Conservation (phyloP, 2,113 vertebrate genomes). For the Dipodomys merriami region DNA sequence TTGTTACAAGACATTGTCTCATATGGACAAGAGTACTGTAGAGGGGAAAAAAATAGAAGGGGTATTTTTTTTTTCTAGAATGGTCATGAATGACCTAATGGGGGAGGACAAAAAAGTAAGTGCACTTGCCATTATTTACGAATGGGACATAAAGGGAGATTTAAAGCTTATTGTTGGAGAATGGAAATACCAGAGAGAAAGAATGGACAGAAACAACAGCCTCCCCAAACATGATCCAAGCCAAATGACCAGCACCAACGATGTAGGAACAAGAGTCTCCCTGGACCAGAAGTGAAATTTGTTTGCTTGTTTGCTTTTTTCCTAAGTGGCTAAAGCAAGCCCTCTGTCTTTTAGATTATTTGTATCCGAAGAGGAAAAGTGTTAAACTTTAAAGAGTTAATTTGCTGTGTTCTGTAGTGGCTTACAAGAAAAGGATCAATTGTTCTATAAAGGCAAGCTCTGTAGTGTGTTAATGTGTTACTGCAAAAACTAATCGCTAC, state of each 20-base stretch:
- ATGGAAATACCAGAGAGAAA: conserved; percentile 90
- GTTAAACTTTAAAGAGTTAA: conserved; percentile 90
- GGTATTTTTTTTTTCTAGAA: conserved; percentile 92
- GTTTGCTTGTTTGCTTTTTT: conserved; percentile 4
- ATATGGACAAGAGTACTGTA: conserved; percentile 93
- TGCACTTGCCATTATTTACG: conserved; percentile 93
- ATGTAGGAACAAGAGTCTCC: conserved; percentile 79
- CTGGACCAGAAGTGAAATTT: conserved; percentile 73
- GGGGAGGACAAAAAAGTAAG: conserved; percentile 94
- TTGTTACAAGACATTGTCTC: conserved; percentile 99
- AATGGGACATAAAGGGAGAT: conserved; percentile 91
- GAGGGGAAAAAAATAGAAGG: conserved; percentile 86
- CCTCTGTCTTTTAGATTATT: conserved; percentile 63
- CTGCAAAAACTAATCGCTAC: conserved; percentile 92
- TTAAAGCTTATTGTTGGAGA: conserved; percentile 92
- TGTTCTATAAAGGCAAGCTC: conserved; percentile 90
- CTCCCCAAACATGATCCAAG: conserved; percentile 88
- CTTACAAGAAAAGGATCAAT: conserved; percentile 88
- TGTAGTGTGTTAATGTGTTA: conserved; percentile 92
- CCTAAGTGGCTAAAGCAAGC: conserved; percentile 57
- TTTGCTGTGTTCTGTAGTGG: conserved; percentile 83
- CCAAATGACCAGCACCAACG: conserved; percentile 84
- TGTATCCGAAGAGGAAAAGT: conserved; percentile 76
- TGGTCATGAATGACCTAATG: conserved; percentile 95
- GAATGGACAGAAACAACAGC: conserved; percentile 90